These are phyloP conservation scores for Scolopax bukidnonensis DNA, from an alignment of 2,797 vertebrate species.

Conservation along the genomic window DNA sequence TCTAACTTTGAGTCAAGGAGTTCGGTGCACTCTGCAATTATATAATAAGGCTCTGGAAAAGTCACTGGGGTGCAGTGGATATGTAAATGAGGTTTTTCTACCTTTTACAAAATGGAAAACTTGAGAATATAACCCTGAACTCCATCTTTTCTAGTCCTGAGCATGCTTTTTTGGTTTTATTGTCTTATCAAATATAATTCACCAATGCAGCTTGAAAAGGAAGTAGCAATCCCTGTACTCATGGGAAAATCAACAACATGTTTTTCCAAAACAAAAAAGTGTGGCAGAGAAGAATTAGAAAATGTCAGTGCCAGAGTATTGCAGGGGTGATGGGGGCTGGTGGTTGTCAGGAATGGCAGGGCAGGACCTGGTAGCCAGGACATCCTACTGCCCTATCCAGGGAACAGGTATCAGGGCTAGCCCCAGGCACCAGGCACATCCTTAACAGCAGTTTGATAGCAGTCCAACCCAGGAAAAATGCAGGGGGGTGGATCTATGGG, in stretches of 20 bases:
- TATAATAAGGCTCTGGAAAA: neutral
- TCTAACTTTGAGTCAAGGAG: neutral
- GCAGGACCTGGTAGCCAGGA: neutral
- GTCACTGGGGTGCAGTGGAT: neutral
- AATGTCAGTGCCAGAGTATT: fast-evolving
- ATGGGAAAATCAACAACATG: fast-evolving
- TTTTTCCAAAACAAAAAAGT: neutral
- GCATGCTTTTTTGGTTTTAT: neutral
- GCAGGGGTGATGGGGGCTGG: fast-evolving
- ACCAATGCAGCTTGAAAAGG: neutral
- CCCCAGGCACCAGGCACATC: neutral
- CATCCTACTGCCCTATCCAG: neutral
- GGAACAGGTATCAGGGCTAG: neutral
- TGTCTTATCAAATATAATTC: neutral
- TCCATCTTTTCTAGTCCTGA: neutral
- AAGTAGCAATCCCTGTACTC: neutral
- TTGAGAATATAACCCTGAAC: neutral
- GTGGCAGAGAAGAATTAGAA: neutral
- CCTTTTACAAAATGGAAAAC: neutral
- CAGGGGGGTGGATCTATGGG: fast-evolving
- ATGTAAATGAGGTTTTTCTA: neutral
- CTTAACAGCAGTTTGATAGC: neutral
- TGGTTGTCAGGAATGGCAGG: neutral
- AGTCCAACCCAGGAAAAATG: fast-evolving
- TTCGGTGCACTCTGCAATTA: neutral